Base-by-base conservation (phyloP, 2,797 vertebrate genomes). In the Arctocebus calabarensis region DNA sequence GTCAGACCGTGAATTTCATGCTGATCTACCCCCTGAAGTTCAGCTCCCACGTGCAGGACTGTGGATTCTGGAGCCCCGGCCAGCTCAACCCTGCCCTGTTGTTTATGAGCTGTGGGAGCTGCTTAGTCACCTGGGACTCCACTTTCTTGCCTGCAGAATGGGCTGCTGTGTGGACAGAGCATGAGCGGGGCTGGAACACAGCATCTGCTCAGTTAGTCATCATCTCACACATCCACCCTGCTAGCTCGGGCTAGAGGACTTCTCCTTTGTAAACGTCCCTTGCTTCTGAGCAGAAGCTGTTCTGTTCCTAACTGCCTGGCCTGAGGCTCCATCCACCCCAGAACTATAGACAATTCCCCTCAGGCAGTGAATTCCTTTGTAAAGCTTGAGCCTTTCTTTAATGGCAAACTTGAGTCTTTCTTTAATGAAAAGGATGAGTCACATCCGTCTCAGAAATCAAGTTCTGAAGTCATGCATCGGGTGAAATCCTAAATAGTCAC, bases 1-100 rank as follows among this genome's bases (percentile, higher is more conserved):
- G 23, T 14, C 17, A 19, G 71, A 20, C 10, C 43, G 3, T 22
- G 32, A 7, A 8, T 59, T 37, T 32, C 29, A 13, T 0, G 1
- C 11, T 37, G 12, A 64, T 6, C 14, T 0, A 14, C 7, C 37
- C 6, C 37, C 27, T 2, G 5, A 7, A 13, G n/a, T 19, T 78
- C 55, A 29, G 81, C 40, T 43, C 17, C 25, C 13, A 2, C 0
- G n/a, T 23, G 45, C 68, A 5, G 48, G 77, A 16, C 22, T 2
- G 7, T 6, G 11, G 48, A n/a, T 23, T 20, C 32, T 22, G 59
- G 74, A 43, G 20, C 19, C 23, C 16, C 0, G 0, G 1, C 7
- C 8, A 55, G 37, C 2, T 52, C 32, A 3, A 55, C 20, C 23
- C 23, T 2, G 3, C 29, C 19, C 7, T 1, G 8, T 19, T 25